Percentiles rank a stretch among this genome's conserved stretches.
These are phyloP conservation scores for Perccottus glenii DNA, from an alignment of 2,113 vertebrate species.

Conservation along the genomic window DNA sequence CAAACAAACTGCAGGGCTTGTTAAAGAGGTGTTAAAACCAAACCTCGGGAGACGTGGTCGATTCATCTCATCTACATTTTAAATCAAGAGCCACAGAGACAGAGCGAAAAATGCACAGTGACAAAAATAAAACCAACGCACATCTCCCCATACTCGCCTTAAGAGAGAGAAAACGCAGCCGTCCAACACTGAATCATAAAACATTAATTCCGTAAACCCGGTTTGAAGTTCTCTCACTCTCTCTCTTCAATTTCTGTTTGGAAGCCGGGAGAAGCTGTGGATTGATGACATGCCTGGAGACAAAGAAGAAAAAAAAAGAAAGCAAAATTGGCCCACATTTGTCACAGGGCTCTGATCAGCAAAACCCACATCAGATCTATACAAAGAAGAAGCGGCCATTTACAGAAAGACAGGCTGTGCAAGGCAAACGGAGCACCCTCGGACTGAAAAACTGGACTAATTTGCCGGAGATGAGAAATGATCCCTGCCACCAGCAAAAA, in stretches of 20 bases:
- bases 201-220: conserved; percentile 49
- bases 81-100: conserved; percentile 41
- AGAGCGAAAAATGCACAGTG: conserved; percentile 15
- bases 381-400: not conserved
- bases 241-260: conserved; percentile 13
- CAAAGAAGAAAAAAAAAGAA: conserved; percentile 6
- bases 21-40: conserved; percentile 43
- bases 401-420: not conserved
- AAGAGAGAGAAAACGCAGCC: not conserved
- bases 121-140: not conserved
- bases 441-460: too few species aligned
- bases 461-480: too few species aligned
- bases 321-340: conserved; percentile 54
- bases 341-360: conserved; percentile 31
- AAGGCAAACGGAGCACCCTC: not conserved
- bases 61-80: conserved; percentile 62
- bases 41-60: conserved; percentile 15
- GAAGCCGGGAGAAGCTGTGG: conserved; percentile 35
- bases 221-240: conserved; percentile 26
- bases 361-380: not conserved
- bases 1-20: too few species aligned
- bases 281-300: conserved; percentile 61
- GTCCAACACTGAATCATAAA: conserved; percentile 44
- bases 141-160: conserved; percentile 4
- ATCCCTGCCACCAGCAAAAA: too few species aligned